phyloP scores from a whole-genome alignment of 2,797 vertebrate species.

The Sebastes itinus region DNA sequence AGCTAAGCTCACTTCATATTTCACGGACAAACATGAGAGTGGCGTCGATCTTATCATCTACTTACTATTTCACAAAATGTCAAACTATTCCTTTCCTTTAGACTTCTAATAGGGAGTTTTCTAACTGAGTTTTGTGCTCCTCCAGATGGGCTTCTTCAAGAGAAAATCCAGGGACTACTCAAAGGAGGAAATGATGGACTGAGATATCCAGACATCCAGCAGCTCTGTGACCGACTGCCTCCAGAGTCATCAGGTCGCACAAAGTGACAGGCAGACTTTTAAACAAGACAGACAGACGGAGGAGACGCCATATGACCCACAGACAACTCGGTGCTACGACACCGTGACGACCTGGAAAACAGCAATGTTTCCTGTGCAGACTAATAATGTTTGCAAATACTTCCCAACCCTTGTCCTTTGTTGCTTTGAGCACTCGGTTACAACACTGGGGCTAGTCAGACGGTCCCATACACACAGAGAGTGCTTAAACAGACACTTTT shows the following conservation, averaged over 20 bases:
- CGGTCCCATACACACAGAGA: background rate
- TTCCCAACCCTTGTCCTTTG: background rate
- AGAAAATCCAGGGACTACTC: slow-evolving; percentile 93
- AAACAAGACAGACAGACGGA: slow-evolving; percentile 32
- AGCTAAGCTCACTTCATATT: background rate
- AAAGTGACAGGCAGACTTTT: slow-evolving; percentile 38
- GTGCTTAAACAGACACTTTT: background rate
- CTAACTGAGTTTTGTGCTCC: slow-evolving; percentile 48
- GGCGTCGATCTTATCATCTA: background rate
- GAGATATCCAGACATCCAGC: slow-evolving; percentile 57
- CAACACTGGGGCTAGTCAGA: background rate
- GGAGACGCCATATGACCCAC: slow-evolving; percentile 40
- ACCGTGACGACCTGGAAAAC: slow-evolving; percentile 31
- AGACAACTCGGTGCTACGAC: slow-evolving; percentile 46
- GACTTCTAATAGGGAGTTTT: background rate
- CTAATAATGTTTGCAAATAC: slow-evolving; percentile 45
- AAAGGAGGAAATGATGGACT: slow-evolving; percentile 83
- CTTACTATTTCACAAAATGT: background rate
- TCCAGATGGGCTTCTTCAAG: slow-evolving; percentile 96
- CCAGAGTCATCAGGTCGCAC: slow-evolving; percentile 22
- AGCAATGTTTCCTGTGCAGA: slow-evolving; percentile 5
- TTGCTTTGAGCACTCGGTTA: background rate
- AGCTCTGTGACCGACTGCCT: slow-evolving; percentile 56
- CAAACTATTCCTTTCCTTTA: background rate
- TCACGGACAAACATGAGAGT: background rate